Evolutionary conservation across 2,888 invertebrate genomes (phyloP).

Genomic region (Yponomeuta cagnagella): DNA sequence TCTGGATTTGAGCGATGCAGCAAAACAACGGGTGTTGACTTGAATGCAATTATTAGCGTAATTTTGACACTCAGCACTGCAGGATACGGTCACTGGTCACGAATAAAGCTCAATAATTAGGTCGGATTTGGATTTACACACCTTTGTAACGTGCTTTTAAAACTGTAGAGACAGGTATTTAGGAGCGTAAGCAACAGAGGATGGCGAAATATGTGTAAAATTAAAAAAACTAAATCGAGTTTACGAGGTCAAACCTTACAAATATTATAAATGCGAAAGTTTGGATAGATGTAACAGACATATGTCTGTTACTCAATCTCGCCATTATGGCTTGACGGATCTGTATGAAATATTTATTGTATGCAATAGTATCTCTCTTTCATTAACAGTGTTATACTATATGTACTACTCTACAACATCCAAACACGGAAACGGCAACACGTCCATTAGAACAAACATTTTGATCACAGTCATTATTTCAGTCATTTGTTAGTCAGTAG

Average conservation of each 20-base stretch:
- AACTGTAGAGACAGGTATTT: not conserved
- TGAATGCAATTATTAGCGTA: conserved; percentile 10
- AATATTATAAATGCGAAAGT: too few relatives aligned
- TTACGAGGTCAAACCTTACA: too few relatives aligned
- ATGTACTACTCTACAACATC: not conserved
- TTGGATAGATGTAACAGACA: too few relatives aligned
- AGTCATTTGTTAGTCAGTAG: conserved; percentile 5
- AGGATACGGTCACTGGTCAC: conserved; percentile 13
- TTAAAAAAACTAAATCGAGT: too few relatives aligned
- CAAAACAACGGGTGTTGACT: not conserved
- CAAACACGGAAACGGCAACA: not conserved
- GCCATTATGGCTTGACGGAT: too few relatives aligned
- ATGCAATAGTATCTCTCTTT: too few relatives aligned
- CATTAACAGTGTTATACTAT: too few relatives aligned
- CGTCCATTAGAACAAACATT: not conserved
- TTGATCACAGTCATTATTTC: conserved; percentile 10
- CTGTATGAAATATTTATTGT: too few relatives aligned
- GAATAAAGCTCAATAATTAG: conserved; percentile 19
- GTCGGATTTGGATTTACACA: conserved; percentile 13
- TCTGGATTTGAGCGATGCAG: not conserved
- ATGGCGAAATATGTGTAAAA: not conserved
- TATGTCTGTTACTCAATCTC: too few relatives aligned
- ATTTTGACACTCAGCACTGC: conserved; percentile 13
- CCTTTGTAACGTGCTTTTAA: conserved; percentile 3
- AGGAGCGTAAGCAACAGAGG: not conserved